Base-by-base conservation (phyloP, 2,113 vertebrate species). In the Otolemur garnettii region DNA sequence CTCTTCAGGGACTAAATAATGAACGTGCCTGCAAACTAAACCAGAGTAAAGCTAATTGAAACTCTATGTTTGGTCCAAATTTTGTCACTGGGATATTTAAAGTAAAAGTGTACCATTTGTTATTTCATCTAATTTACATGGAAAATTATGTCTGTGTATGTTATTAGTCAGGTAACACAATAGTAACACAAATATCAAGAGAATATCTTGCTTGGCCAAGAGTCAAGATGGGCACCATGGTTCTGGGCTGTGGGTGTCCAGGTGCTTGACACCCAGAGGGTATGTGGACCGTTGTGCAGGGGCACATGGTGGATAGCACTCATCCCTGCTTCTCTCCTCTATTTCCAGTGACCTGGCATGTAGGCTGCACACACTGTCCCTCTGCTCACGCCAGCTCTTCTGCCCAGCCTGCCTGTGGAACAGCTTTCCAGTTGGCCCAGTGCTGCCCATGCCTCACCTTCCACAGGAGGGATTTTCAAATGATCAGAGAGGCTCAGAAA, bases 31-130 rank as follows among this genome's bases (percentile, higher is more conserved):
- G 82, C 33, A 91, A 60, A 92, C 69, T 62, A 80, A 83, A 78
- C 26, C 50, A 90, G 50, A 71, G 33, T 60, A 6, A 77, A 82
- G 50, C 17, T 90, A 96, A 91, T 1, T 38, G 50, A 89, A 92
- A 87, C 30, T 89, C 69, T 57, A 26, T 38, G 55, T 60, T 87
- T 81, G 59, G 8, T 53, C 26, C 26, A 18, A 35, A 93, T 79
- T 53, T 79, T 81, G 30, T 42, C 69, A 82, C 64, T 59, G 86
- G n/a, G 28, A 64, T 77, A 92, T 92, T 92, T 91, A 78, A 84
- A 62, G 38, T 68, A 38, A 84, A 71, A 81, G n/a, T 33, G 0
- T 19, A 64, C 13, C 66, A 18, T 91, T 91, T 64, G 17, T 42
- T 87, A 3, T 87, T 80, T 62, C 89, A 87, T 83, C 42, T 82